Conservation (phyloP, 2,888 invertebrate genomes). For the Monoplex corrugatus region DNA sequence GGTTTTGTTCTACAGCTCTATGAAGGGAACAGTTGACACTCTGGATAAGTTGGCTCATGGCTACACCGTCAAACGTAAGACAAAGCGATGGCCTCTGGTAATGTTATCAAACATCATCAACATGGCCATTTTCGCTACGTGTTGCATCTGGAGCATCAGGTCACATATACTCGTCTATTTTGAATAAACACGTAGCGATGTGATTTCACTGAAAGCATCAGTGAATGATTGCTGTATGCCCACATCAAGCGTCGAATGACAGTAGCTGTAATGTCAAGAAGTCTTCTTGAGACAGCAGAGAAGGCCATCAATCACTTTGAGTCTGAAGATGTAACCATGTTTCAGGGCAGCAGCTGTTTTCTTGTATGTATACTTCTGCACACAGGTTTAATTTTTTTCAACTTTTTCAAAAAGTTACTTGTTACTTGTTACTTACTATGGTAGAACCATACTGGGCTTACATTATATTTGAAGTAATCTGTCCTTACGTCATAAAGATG, state of each 20-base stretch:
- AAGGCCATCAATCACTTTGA: no score
- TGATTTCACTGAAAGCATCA: background rate
- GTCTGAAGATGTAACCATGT: no score
- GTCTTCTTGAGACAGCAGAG: background rate
- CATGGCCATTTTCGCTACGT: background rate
- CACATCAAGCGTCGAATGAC: background rate
- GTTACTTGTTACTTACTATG: no score
- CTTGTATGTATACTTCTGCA: no score
- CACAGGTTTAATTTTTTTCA: no score
- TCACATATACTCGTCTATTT: background rate
- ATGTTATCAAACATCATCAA: background rate
- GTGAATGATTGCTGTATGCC: background rate
- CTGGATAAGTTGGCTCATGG: background rate
- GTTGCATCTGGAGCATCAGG: background rate
- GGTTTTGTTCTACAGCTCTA: constrained; percentile 2
- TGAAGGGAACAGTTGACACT: background rate
- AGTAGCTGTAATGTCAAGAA: background rate
- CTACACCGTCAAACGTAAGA: background rate
- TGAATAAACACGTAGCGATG: background rate
- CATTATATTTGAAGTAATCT: no score
- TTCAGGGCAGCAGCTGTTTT: no score
- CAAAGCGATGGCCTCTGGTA: background rate
- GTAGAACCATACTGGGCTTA: no score
- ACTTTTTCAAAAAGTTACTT: no score
- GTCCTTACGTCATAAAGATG: no score